phyloP scores from a whole-genome alignment of 2,113 vertebrate species.

The Malaclemys terrapin region DNA sequence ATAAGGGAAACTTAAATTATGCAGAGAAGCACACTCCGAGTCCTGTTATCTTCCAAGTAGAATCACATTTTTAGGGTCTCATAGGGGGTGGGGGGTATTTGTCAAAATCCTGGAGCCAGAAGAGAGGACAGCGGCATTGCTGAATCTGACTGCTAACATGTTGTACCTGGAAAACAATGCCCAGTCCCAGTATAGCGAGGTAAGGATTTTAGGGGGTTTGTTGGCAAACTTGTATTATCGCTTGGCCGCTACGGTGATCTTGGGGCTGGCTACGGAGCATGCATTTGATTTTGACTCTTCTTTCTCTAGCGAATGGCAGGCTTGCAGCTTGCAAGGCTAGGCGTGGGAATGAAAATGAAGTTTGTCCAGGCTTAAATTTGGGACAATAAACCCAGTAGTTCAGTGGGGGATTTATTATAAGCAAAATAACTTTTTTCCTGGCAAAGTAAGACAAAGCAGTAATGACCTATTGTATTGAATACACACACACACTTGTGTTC shows the following conservation, averaged over 20 bases:
- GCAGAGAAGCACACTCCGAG: constrained; percentile 83
- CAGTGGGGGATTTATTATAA: background rate
- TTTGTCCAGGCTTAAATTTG: rapidly evolving
- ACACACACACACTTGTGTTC: background rate
- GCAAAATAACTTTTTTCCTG: background rate
- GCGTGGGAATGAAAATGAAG: background rate
- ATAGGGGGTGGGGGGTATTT: constrained; percentile 88
- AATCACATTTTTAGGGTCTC: constrained; percentile 83
- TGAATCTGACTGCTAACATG: constrained; percentile 99
- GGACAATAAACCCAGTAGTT: background rate
- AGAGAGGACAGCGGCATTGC: constrained; percentile 96
- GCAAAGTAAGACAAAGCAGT: background rate
- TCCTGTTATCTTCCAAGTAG: constrained; percentile 85
- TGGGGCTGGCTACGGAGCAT: background rate
- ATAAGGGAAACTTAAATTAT: constrained; percentile 92
- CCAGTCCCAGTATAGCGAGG: constrained; percentile 96
- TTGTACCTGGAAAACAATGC: constrained; percentile 99
- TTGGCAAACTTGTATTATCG: rapidly evolving
- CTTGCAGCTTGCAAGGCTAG: background rate
- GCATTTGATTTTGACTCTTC: background rate
- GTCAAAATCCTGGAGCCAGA: constrained; percentile 97
- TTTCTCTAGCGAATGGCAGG: background rate
- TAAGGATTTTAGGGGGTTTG: constrained; percentile 84
- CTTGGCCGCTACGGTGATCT: background rate
- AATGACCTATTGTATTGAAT: background rate